Base-by-base conservation (phyloP, 2,888 invertebrate species). In the Ophioninae sp. region DNA sequence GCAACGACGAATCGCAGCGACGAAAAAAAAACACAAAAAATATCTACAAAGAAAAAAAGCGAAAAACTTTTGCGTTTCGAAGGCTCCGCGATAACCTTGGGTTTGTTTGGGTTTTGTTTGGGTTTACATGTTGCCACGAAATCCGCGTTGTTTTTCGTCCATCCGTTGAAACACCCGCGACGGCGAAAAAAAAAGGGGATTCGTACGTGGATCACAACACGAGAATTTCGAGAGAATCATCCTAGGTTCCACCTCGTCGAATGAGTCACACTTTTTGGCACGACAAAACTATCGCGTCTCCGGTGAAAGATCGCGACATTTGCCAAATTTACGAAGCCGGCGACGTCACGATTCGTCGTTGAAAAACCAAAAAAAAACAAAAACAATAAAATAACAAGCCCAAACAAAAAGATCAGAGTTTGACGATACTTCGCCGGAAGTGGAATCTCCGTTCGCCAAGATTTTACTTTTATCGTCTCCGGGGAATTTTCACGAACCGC, bases 211-310 rank as follows among this genome's bases (percentile, higher is more conserved):
- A 7, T 64, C 44, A 59, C 20, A 70, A 69, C 30, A n/a, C 44
- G 41, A 59, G 6, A 68, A 76, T 68, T 76, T 21, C 13, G n/a
- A 37, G 39, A 21, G 17, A 65, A 37, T 7, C 20, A 10, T 20
- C 23, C 30, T 20, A 21, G 56, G 7, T 56, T 17, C 2, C 57
- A 61, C 30, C 20, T 41, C 50, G 21, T 37, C 62, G 69, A 69
- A 50, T 78, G 69, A 70, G 37, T 78, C 77, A 78, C 20, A 78
- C 20, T 62, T 37, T n/a, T 78, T 78, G 77, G 77, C 77, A 78
- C 76, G 8, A 30, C 30, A 41, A n/a, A 8, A 56, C 37, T 56
- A 37, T 74, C 64, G 74, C 74, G 68, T 61, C 68, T 77, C 20
- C 61, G 76, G 61, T 44, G 67, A 68, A 76, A 76, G 57, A n/a